A percentile compares a stretch with the other conserved stretches of the same genome.
These are phyloP conservation scores for Sporophila hypoxantha DNA, from an alignment of 2,113 vertebrate species.

Conservation along the genomic window DNA sequence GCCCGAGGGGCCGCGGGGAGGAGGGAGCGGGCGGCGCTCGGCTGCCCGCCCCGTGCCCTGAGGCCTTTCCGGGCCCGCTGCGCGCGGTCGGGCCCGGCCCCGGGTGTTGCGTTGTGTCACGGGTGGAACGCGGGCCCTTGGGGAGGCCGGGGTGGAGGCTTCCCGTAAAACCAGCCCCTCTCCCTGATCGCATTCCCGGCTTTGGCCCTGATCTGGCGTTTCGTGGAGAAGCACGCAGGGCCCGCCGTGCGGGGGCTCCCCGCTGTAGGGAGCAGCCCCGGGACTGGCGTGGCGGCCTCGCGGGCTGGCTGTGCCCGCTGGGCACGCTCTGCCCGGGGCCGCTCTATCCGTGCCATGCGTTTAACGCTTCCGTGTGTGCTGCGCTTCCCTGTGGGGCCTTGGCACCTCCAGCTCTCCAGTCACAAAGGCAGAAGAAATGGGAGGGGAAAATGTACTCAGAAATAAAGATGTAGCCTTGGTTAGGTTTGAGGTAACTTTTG, in stretches of 20 bases:
- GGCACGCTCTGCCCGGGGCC: not conserved
- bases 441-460: not conserved
- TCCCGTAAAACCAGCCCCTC: accelerated
- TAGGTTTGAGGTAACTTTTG: not conserved
- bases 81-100: not conserved
- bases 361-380: accelerated
- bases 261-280: accelerated
- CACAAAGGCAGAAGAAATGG: accelerated
- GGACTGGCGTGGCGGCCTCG: accelerated
- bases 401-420: accelerated
- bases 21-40: accelerated
- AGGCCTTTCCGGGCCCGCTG: not conserved
- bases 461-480: not conserved
- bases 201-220: accelerated
- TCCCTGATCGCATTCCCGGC: accelerated
- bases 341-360: accelerated
- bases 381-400: not conserved
- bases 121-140: not conserved
- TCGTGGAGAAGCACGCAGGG: accelerated
- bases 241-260: accelerated
- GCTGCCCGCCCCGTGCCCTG: not conserved
- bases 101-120: not conserved
- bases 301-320: accelerated
- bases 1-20: not conserved
- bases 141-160: not conserved